These are phyloP conservation scores for Hartigia nigra DNA, from an alignment of 2,888 invertebrate species.

Conservation along the genomic window DNA sequence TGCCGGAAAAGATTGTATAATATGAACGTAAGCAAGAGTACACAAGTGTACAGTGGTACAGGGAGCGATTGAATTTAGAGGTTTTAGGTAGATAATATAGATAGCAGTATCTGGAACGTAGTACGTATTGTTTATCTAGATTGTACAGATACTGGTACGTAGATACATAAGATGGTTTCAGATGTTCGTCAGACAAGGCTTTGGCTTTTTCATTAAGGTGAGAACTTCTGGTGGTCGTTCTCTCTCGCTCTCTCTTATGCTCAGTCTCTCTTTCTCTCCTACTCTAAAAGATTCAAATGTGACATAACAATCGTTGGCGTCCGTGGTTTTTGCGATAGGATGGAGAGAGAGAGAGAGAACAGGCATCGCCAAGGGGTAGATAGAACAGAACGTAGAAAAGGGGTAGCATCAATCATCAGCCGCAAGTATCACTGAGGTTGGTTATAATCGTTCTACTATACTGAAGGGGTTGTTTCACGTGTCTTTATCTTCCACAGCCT, in stretches of 20 bases:
- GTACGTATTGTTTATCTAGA: background rate
- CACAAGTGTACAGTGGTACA: background rate
- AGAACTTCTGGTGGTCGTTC: background rate
- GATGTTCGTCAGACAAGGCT: background rate
- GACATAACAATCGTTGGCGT: background rate
- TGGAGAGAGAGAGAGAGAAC: background rate
- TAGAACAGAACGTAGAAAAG: background rate
- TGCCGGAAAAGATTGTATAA: background rate
- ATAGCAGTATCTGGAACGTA: background rate
- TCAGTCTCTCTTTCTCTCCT: background rate
- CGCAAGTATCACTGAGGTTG: background rate
- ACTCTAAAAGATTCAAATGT: background rate
- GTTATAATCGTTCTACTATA: background rate
- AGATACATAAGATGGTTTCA: background rate
- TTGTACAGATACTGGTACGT: background rate
- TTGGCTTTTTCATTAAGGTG: background rate
- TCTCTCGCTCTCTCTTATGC: background rate
- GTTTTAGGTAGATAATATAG: background rate
- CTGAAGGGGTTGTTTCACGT: conserved; percentile 2
- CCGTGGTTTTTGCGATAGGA: background rate
- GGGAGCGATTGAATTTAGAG: background rate
- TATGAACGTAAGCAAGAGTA: background rate
- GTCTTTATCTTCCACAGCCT: conserved; percentile 34
- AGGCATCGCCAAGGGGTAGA: background rate
- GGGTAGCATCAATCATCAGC: background rate